phyloP scores from a whole-genome alignment of 2,888 invertebrate genomes.

The Electrophaes corylata region DNA sequence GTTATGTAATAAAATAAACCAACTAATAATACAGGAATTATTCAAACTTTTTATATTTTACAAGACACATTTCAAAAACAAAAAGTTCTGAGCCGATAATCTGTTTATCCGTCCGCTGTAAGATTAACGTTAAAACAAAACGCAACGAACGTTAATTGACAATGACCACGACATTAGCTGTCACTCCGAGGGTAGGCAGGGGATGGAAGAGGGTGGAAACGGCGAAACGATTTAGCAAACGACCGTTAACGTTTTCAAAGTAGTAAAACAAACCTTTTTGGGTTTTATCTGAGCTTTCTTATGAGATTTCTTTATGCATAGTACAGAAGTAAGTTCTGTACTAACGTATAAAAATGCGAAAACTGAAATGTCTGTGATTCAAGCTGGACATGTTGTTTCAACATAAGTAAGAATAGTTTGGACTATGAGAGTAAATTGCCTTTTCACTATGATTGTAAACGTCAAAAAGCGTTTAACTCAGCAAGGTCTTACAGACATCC shows the following conservation, averaged over 20 bases:
- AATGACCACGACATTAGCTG: slow-evolving; percentile 36
- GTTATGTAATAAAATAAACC: too few relatives aligned
- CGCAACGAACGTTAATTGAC: slow-evolving; percentile 26
- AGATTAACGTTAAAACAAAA: slow-evolving; percentile 4
- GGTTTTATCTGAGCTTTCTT: slow-evolving; percentile 5
- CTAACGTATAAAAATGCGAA: not conserved
- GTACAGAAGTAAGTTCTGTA: not conserved
- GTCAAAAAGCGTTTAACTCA: too few relatives aligned
- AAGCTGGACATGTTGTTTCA: too few relatives aligned
- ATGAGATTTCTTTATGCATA: not conserved
- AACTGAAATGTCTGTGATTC: not conserved
- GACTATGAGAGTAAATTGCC: too few relatives aligned
- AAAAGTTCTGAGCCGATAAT: not conserved
- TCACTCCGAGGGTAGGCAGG: slow-evolving; percentile 26
- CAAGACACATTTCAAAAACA: not conserved
- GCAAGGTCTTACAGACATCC: too few relatives aligned
- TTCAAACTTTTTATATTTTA: not conserved
- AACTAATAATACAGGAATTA: too few relatives aligned
- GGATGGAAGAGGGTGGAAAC: slow-evolving; percentile 22
- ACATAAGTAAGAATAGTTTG: not conserved
- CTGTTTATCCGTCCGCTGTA: not conserved
- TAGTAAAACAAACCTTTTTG: slow-evolving; percentile 24
- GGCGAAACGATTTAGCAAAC: slow-evolving; percentile 23
- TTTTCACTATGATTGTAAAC: too few relatives aligned
- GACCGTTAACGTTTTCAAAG: slow-evolving; percentile 24